Base-by-base conservation (phyloP, 2,888 invertebrate species). In the Sabellastarte sp. region DNA sequence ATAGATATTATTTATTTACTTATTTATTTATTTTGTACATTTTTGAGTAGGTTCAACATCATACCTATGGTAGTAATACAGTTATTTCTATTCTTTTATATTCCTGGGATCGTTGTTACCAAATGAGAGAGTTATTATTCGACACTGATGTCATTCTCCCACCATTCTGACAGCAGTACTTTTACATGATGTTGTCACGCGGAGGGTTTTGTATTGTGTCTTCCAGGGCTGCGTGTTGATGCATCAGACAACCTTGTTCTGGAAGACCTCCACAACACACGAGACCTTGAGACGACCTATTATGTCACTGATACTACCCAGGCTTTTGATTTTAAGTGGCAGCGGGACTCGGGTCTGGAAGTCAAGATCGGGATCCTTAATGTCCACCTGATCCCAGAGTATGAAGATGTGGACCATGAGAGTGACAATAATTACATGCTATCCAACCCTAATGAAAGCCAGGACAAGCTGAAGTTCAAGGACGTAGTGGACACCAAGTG, bases 181-280 rank as follows among this genome's bases (percentile, higher is more conserved):
- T n/a, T n/a, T n/a, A n/a, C n/a, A n/a, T n/a, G n/a, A n/a, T n/a
- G n/a, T n/a, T n/a, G n/a, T n/a, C n/a, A n/a, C n/a, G n/a, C n/a
- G n/a, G n/a, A n/a, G n/a, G n/a, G n/a, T n/a, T n/a, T n/a, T n/a
- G n/a, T n/a, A n/a, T n/a, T n/a, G n/a, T n/a, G n/a, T n/a, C n/a
- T n/a, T n/a, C 10, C 41, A 71, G 71, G 65, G 52, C 32, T 71
- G 30, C 58, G 62, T 28, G 65, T 69, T 15, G 62, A 66, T 24
- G 52, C 57, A 20, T 77, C 79, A 2, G 59, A 66, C 33, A 81
- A 81, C 63, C 75, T 81, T 29, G 80, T 82, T 71, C 59, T 80
- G 67, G 82, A 82, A 60, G 72, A 77, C n/a, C 69, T 81, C 32
- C 70, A 74, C 55, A 70, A 71, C 53, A 63, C 67, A 52, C 73